Evolutionary conservation across 2,113 vertebrate species (phyloP).

Genomic region (Catharus minimus): DNA sequence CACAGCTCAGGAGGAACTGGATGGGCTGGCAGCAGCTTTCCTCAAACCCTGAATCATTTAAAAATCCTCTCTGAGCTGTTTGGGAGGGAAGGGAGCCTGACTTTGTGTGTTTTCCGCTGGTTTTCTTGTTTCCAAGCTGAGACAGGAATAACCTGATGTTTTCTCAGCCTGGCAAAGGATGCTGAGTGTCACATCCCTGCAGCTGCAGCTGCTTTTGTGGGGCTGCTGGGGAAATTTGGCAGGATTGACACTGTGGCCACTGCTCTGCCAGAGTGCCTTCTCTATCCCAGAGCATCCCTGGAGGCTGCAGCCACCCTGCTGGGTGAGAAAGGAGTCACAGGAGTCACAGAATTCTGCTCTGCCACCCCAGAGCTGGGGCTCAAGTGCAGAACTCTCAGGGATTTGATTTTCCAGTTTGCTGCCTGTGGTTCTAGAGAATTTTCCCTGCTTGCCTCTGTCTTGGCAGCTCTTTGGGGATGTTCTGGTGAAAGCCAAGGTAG

Average conservation of each 20-base stretch:
- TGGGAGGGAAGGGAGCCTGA: not conserved
- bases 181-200: not conserved
- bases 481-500: not conserved
- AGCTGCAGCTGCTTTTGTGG: not conserved
- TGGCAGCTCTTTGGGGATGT: not conserved
- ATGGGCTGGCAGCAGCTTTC: not conserved
- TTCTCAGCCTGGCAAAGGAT: not conserved
- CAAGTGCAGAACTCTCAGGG: not conserved
- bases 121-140: not conserved
- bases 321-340: not conserved
- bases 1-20: not conserved
- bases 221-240: not conserved
- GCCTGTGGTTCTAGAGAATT: not conserved
- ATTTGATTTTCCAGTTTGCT: not conserved
- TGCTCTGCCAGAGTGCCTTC: not conserved
- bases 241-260: not conserved
- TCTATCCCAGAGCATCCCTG: not conserved
- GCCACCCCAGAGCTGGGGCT: not conserved
- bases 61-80: not conserved
- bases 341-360: not conserved
- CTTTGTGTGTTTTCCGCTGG: not conserved
- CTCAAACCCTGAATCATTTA: constrained; percentile 35
- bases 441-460: not conserved
- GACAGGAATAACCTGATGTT: not conserved
- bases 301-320: not conserved